Base-by-base conservation (phyloP, 1,140 invertebrate genomes). In the Oedothorax gibbosus region DNA sequence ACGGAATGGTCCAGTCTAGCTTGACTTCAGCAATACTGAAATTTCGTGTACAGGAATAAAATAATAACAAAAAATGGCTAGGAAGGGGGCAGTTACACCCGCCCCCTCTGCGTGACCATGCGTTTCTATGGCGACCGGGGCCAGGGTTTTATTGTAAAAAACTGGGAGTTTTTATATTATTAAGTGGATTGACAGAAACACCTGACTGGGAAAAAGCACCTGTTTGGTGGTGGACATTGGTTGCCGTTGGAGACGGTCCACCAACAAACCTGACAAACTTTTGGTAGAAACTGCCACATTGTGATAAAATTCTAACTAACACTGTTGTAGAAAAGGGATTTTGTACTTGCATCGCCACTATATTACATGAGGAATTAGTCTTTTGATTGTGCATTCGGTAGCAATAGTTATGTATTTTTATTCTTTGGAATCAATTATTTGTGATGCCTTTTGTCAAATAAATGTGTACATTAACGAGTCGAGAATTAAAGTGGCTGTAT, bases 151-250 rank as follows among this genome's bases (percentile, higher is more conserved):
- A 14, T 35, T 54, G 54, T 21, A 81, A 81, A 81, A 75, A 75
- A 84, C 65, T 66, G 68, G 81, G 81, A 84, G 81, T 84, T 84
- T 35, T 84, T 84, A 84, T 84, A 84, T 84, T 35, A 35, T 35
- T 84, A 75, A 84, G 81, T 84, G 72, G 71, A 84, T 75, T 84
- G 81, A 76, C 81, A 84, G 62, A 76, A 84, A 84, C 81, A 84
- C 81, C 81, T 84, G 81, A 84, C 81, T 84, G 81, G 68, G 81
- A 84, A 84, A 84, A 76, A 84, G 81, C 81, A 84, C 81, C 81
- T 84, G 81, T 84, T 84, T 84, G 51, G 78, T 79, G 81, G 66
- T 81, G 53, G 81, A 56, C 81, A 84, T 49, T 49, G 81, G 62
- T 84, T 72, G 8, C 71, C 49, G 76, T 84, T 69, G 71, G 9